Conservation (phyloP, 2,113 vertebrate genomes). For the Pelodiscus sinensis region DNA sequence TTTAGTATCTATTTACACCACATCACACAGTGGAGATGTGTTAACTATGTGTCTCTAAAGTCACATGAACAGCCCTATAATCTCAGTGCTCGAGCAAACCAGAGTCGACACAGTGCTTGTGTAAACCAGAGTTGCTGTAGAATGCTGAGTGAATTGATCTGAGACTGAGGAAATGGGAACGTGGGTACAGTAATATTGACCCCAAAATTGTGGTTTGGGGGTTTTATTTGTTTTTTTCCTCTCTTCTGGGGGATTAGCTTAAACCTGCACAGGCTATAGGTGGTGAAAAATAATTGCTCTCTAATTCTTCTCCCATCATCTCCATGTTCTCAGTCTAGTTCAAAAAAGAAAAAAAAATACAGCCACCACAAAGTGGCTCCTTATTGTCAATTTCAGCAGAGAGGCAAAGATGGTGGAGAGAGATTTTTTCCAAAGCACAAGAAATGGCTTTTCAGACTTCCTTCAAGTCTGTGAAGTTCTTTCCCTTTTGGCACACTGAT, state of each 20-base stretch:
- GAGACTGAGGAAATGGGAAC: background rate
- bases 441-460: background rate
- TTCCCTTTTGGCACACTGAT: background rate
- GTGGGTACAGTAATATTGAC: background rate
- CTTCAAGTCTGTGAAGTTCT: background rate
- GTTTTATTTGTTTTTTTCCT: no score
- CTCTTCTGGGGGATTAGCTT: background rate
- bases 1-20: background rate
- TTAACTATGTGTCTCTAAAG: background rate
- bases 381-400: accelerated
- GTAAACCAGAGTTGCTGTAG: background rate
- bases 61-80: background rate
- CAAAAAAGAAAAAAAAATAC: background rate
- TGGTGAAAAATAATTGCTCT: background rate
- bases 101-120: background rate
- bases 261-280: slow-evolving; percentile 25
- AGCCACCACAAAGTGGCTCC: background rate
- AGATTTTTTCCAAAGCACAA: background rate
- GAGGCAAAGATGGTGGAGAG: background rate
- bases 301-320: background rate
- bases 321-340: background rate
- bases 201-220: background rate
- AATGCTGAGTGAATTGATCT: background rate
- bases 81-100: background rate
- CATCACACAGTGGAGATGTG: slow-evolving; percentile 4